A percentile compares a stretch with the other conserved stretches of the same genome.
Evolutionary conservation across 2,113 vertebrate species (phyloP).

Genomic region (Rhinopithecus roxellana): DNA sequence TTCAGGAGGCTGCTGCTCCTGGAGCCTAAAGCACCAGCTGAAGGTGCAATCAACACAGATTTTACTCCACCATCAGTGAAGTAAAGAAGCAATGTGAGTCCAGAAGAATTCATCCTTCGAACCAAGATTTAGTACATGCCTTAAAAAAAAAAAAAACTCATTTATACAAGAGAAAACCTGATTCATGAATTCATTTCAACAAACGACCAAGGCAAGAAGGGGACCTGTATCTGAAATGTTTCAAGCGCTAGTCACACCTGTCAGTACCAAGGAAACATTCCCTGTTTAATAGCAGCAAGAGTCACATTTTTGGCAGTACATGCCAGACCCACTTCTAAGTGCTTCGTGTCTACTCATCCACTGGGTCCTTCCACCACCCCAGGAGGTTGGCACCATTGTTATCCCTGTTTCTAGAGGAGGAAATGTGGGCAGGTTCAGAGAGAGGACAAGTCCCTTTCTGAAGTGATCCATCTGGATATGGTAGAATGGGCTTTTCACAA

Average conservation of each 20-base stretch:
- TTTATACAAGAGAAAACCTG: not conserved
- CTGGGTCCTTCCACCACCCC: not conserved
- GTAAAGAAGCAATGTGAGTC: not conserved
- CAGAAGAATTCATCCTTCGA: not conserved
- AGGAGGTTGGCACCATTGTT: not conserved
- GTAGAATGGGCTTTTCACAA: not conserved
- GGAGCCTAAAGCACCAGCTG: not conserved
- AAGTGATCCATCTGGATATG: not conserved
- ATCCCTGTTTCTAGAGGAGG: not conserved
- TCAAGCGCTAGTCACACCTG: not conserved
- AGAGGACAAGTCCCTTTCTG: not conserved
- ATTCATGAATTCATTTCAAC: not conserved
- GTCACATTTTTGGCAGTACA: not conserved
- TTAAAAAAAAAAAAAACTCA: not conserved
- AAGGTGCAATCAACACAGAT: conserved; percentile 40
- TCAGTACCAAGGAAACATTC: not conserved
- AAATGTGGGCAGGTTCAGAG: not conserved
- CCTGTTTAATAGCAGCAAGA: not conserved
- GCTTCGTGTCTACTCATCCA: not conserved
- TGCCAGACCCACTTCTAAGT: not conserved
- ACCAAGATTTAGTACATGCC: not conserved
- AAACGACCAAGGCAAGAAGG: not conserved
- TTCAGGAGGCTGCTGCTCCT: not conserved
- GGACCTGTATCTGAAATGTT: not conserved
- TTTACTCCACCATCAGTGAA: conserved; percentile 49